These are phyloP conservation scores for Nixonia krombeini DNA, from an alignment of 1,140 invertebrate genomes.

Conservation along the genomic window DNA sequence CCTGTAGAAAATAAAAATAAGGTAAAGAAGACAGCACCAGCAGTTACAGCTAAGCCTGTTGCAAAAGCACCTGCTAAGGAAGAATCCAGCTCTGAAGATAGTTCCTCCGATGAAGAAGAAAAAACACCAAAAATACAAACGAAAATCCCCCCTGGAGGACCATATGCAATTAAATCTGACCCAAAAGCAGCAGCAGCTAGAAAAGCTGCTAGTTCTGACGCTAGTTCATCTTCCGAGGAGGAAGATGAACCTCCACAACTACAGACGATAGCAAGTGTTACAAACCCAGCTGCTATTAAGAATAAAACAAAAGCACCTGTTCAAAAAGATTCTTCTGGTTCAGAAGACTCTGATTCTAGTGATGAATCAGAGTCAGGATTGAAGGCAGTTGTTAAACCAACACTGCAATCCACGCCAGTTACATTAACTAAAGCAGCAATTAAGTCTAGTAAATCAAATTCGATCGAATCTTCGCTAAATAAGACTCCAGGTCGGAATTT, in stretches of 20 bases:
- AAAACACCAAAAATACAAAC: constrained; percentile 34
- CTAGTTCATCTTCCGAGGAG: constrained; percentile 53
- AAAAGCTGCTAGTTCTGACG: constrained; percentile 52
- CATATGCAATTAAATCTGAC: constrained; percentile 35
- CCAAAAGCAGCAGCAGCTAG: constrained; percentile 22
- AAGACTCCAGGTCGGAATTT: constrained; percentile 29
- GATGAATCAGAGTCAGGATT: constrained; percentile 48
- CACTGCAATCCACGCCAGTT: constrained; percentile 37
- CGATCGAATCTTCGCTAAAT: constrained; percentile 27
- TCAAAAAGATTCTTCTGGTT: constrained; percentile 67
- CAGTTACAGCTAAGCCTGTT: constrained; percentile 37
- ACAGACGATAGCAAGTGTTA: constrained; percentile 17
- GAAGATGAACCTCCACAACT: constrained; percentile 45
- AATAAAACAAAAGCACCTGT: constrained; percentile 41
- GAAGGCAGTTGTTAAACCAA: constrained; percentile 29
- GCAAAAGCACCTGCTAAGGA: constrained; percentile 28
- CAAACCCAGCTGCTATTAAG: constrained; percentile 40
- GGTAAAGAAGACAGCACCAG: constrained; percentile 19
- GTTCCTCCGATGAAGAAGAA: constrained; percentile 57
- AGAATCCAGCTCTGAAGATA: constrained; percentile 57
- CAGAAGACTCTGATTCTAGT: constrained; percentile 64
- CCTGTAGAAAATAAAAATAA: too few relatives aligned
- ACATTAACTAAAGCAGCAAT: neutral
- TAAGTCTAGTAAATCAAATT: constrained; percentile 11
- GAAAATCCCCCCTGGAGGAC: constrained; percentile 13